Conservation (phyloP, 2,797 vertebrate genomes). For the Enteromius afrohamiltoni region DNA sequence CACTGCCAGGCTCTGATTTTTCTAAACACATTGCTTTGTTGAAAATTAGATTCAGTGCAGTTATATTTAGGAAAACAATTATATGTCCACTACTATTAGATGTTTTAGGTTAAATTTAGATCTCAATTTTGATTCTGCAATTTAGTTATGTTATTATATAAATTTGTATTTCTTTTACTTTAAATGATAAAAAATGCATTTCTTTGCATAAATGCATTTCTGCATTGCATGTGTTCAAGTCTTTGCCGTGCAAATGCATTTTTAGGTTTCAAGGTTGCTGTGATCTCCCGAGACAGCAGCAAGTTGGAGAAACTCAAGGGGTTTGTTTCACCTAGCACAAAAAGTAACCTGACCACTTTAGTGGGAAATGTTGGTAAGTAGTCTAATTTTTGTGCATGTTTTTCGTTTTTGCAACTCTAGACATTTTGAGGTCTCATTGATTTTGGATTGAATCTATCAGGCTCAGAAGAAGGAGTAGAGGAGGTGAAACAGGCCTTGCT, state of each 20-base stretch:
- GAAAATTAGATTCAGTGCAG: not conserved
- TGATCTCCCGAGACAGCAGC: conserved; percentile 80
- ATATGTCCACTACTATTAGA: not conserved
- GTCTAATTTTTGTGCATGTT: not conserved
- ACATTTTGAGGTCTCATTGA: not conserved
- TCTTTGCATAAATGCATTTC: not conserved
- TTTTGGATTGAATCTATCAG: conserved; percentile 61
- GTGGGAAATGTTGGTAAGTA: conserved; percentile 83
- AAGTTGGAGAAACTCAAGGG: conserved; percentile 77
- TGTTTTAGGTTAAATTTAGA: not conserved
- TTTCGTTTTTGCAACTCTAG: not conserved
- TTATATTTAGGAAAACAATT: not conserved
- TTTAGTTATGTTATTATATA: not conserved
- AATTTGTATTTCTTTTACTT: not conserved
- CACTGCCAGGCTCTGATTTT: not conserved
- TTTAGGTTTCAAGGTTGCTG: conserved; percentile 83
- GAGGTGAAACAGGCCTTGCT: conserved; percentile 74
- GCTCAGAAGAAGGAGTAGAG: conserved; percentile 82
- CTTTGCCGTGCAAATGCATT: not conserved
- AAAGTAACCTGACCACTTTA: conserved; percentile 77
- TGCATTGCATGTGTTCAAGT: not conserved
- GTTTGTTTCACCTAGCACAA: conserved; percentile 74
- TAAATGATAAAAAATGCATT: not conserved
- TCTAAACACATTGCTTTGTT: not conserved
- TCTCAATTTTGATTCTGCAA: not conserved